Base-by-base conservation (phyloP, 2,797 vertebrate species). In the Agapornis canus region DNA sequence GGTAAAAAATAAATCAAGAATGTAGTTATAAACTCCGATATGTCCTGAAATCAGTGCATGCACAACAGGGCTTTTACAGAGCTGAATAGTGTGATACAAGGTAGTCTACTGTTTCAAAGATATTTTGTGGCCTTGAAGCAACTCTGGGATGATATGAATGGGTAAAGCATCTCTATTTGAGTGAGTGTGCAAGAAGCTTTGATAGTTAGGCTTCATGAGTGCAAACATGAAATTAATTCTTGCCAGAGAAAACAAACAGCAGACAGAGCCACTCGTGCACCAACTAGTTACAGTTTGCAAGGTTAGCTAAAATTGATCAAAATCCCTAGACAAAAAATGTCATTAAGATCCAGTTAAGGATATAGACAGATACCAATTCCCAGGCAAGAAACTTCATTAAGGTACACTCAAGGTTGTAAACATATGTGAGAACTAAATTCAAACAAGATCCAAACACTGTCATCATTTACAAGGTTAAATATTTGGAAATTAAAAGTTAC, bases 291-390 rank as follows among this genome's bases (percentile, higher is more conserved):
- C 43, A 64, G 47, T 76, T 86, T 92, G 63, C 94, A 94, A 96
- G 72, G 89, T 94, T 80, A 94, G 91, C 70, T 90, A 77, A 94
- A 94, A 49, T 82, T 96, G 91, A 90, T 84, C 94, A 92, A 70
- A 96, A 76, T 95, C 94, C 94, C 89, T 73, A 88, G 94, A 84
- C 65, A 84, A 91, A 93, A 93, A 90, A 76, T 90, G 94, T 79
- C 94, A 92, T 94, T 96, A 95, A 94, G 89, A 94, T 95, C 89
- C 49, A 73, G 82, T 72, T 92, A 92, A 86, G 87, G 82, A 82
- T 90, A 82, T 11, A 93, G 54, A 78, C 77, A 95, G 94, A 94
- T 94, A 94, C 21, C 87, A 94, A 92, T 91, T 97, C 94, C 94
- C 94, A 91, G 59, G 69, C 54, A 93, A 88, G 94, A 86, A 86